Evolutionary conservation across 2,113 vertebrate genomes (phyloP).

Genomic region (Chauna torquata): DNA sequence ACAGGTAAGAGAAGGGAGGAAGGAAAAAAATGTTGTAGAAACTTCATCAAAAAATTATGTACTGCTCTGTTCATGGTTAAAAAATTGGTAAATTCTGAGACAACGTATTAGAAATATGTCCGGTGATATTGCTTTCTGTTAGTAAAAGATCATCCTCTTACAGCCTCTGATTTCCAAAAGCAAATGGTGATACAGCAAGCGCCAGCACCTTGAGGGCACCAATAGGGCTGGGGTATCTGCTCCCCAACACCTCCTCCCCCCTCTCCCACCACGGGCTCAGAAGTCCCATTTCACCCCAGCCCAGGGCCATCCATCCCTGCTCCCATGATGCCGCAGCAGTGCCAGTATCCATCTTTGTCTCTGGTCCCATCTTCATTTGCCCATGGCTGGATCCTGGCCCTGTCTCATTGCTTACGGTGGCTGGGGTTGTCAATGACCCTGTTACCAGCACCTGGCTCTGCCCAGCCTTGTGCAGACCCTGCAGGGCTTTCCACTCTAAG

Average conservation of each 20-base stretch:
- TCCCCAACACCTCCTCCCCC: not conserved
- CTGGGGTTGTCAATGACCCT: not conserved
- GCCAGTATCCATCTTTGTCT: not conserved
- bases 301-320: not conserved
- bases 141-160: not conserved
- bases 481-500: not conserved
- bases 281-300: not conserved
- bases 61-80: not conserved
- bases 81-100: not conserved
- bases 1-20: not conserved
- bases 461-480: too few relatives aligned
- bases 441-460: not conserved
- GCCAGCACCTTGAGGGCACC: not conserved
- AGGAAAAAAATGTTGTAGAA: not conserved
- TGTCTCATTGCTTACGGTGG: not conserved
- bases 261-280: not conserved
- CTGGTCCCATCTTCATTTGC: not conserved
- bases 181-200: not conserved
- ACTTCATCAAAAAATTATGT: not conserved
- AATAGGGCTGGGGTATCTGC: accelerated
- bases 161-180: not conserved
- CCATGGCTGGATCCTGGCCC: not conserved
- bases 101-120: not conserved
- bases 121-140: not conserved
- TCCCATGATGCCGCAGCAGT: not conserved